phyloP scores from a whole-genome alignment of 2,888 invertebrate species.

The Spodoptera picta region DNA sequence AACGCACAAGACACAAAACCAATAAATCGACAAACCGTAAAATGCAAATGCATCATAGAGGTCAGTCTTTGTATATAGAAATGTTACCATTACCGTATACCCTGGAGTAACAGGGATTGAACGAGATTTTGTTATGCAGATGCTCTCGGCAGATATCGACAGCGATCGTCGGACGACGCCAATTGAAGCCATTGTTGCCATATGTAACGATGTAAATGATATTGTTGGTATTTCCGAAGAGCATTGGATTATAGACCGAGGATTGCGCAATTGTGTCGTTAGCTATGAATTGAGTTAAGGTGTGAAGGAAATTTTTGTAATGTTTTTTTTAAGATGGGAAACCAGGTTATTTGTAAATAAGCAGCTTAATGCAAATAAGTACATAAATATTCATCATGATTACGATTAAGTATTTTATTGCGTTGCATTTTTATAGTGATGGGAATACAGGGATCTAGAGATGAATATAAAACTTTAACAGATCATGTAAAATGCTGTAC shows the following conservation, averaged over 20 bases:
- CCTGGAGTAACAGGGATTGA: slow-evolving; percentile 55
- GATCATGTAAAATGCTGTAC: no score
- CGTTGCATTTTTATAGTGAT: no score
- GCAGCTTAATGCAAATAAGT: no score
- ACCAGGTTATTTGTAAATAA: no score
- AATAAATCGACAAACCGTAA: slow-evolving; percentile 39
- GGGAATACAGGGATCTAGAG: no score
- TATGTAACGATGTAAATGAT: slow-evolving; percentile 45
- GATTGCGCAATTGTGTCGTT: slow-evolving; percentile 14
- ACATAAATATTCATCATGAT: no score
- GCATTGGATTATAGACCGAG: slow-evolving; percentile 44
- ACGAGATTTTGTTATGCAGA: slow-evolving; percentile 75
- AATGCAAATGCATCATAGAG: slow-evolving; percentile 53
- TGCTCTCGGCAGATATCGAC: slow-evolving; percentile 60
- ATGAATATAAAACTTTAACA: no score
- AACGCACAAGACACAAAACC: slow-evolving; percentile 22
- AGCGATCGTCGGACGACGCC: slow-evolving; percentile 65
- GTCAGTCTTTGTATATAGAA: slow-evolving; percentile 47
- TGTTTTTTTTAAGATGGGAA: no score
- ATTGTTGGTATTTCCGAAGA: slow-evolving; percentile 44
- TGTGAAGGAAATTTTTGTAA: background rate
- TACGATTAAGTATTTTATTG: no score
- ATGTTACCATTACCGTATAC: slow-evolving; percentile 47
- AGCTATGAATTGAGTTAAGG: slow-evolving; percentile 12
- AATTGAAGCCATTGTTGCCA: slow-evolving; percentile 57